These are phyloP conservation scores for Volucella inflata DNA, from an alignment of 2,888 invertebrate species.

Conservation along the genomic window DNA sequence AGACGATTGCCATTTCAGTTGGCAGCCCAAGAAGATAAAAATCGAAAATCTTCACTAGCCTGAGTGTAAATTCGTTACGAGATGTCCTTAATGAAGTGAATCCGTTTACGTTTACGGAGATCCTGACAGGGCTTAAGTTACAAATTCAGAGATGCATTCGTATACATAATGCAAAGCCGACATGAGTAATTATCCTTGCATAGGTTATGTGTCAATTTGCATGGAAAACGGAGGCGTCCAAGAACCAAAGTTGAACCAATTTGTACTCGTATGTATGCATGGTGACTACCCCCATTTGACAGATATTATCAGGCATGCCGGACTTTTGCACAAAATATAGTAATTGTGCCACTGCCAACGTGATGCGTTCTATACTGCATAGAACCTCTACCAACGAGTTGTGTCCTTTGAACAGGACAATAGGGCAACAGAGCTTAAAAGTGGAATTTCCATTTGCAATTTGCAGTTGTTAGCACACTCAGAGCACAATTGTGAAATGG, in stretches of 20 bases:
- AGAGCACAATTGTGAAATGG: conserved; percentile 35
- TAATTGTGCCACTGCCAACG: conserved; percentile 38
- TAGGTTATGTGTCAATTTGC: conserved; percentile 73
- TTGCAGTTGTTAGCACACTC: conserved; percentile 55
- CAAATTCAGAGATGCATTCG: background rate
- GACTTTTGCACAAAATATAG: conserved; percentile 37
- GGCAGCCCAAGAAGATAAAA: conserved; percentile 5
- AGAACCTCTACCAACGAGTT: conserved; percentile 18
- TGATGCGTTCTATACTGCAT: conserved; percentile 30
- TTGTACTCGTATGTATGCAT: conserved; percentile 6
- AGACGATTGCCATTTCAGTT: conserved; percentile 34
- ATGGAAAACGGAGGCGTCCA: conserved; percentile 59
- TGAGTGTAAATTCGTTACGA: conserved; percentile 55
- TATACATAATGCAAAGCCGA: conserved; percentile 50
- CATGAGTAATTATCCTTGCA: conserved; percentile 70
- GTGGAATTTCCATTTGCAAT: conserved; percentile 56
- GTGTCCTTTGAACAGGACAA: conserved; percentile 27
- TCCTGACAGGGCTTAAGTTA: background rate
- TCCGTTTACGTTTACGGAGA: conserved; percentile 47
- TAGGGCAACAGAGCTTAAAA: background rate
- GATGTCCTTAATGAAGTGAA: conserved; percentile 63
- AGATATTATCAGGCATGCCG: conserved; percentile 38
- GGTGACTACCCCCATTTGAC: conserved; percentile 49
- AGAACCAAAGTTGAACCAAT: conserved; percentile 17
- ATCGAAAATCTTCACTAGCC: conserved; percentile 41